Base-by-base conservation (phyloP, 2,888 invertebrate species). In the Plutella xylostella region DNA sequence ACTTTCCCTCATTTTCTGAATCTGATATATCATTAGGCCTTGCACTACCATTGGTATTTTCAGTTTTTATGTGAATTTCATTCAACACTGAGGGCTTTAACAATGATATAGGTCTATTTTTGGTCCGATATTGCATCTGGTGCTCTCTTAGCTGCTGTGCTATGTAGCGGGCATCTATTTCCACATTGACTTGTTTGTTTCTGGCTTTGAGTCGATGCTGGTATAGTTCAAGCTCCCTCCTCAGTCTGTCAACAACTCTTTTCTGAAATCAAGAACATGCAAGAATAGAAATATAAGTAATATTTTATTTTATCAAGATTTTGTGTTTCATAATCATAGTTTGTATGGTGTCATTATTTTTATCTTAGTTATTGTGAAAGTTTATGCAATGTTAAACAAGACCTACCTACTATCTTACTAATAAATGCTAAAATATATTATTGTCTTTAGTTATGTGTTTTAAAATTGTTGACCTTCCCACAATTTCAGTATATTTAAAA, bases 171-270 rank as follows among this genome's bases (percentile, higher is more conserved):
- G 76, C 74, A 47, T 84, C 85, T 60, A 72, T 75, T 46, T 84
- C 84, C 48, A 71, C 65, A 48, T 77, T 78, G 1, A 76, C 61
- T 48, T 73, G 74, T 49, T 76, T 82, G 55, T 83, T 83, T 46
- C 73, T 68, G 6, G 73, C 64, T 56, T 78, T 83, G 19, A 84
- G 54, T 25, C 74, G 65, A 51, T 80, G 78, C 57, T 86, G 86
- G 56, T 84, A 86, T 12, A 83, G 54, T 52, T 90, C 85, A 35
- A 87, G 65, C 55, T 87, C 87, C 56, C 80, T 80, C 39, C 87
- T 72, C 53, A 88, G 67, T 55, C 85, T 76, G 48, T 87, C 85
- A 18, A 87, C 76, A 19, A 87, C 85, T 54, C 82, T 63, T 72
- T 86, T 87, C 87, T 88, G 68, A 49, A 74, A 63, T 51, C 22